These are phyloP conservation scores for Tauraco erythrolophus DNA, from an alignment of 2,113 vertebrate genomes.

Conservation along the genomic window DNA sequence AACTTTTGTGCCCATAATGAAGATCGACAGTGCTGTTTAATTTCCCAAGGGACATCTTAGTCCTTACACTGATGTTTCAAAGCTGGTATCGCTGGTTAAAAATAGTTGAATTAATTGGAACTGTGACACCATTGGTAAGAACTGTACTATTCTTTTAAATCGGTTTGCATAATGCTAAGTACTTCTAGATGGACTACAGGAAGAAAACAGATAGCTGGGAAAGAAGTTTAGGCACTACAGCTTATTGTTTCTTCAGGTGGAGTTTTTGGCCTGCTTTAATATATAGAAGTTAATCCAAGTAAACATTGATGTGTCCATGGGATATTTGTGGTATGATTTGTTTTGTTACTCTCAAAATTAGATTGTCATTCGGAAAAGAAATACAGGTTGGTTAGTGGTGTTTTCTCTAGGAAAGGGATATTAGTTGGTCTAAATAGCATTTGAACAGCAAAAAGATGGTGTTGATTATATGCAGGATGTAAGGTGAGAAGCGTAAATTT, in stretches of 20 bases:
- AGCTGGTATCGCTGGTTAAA: slow-evolving; percentile 2
- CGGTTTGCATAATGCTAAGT: not conserved
- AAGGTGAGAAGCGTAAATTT: not conserved
- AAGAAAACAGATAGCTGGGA: not conserved
- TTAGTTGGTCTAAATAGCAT: not conserved
- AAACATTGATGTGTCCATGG: accelerated
- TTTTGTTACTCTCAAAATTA: not conserved
- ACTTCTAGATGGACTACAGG: not conserved
- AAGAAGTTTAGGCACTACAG: not conserved
- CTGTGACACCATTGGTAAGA: not conserved
- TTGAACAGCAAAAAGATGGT: not conserved
- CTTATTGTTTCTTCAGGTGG: not conserved
- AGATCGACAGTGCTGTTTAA: slow-evolving; percentile 16
- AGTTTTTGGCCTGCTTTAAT: not conserved
- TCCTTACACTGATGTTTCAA: slow-evolving; percentile 9
- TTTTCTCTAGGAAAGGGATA: not conserved
- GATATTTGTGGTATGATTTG: not conserved
- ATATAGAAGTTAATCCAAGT: not conserved
- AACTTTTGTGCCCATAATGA: not conserved
- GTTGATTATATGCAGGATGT: not conserved
- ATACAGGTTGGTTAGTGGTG: not conserved
- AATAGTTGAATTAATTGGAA: slow-evolving; percentile 1
- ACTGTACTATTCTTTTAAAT: not conserved
- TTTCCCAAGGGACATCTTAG: slow-evolving; percentile 24
- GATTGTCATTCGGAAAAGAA: not conserved